Percentiles rank a stretch among this genome's conserved stretches.
phyloP scores from a whole-genome alignment of 2,888 invertebrate genomes.

The Caenorhabditis sp. region DNA sequence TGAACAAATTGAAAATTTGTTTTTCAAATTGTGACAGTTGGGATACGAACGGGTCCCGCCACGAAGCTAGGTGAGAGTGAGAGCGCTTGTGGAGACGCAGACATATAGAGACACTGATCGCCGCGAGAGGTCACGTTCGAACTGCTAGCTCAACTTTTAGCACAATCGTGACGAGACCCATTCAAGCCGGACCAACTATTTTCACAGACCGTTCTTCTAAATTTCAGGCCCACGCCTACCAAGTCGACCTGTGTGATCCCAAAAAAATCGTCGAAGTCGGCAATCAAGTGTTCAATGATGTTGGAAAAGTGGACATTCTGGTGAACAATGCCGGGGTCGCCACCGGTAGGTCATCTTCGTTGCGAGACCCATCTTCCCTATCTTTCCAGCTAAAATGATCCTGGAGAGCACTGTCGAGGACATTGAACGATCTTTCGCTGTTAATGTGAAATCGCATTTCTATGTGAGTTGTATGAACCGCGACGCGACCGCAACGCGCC shows the following conservation, averaged over 20 bases:
- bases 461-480: slow-evolving; percentile 89
- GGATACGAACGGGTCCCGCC: too few relatives aligned
- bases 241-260: slow-evolving; percentile 90
- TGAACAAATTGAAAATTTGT: too few relatives aligned
- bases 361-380: neutral
- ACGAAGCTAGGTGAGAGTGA: too few relatives aligned
- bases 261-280: slow-evolving; percentile 88
- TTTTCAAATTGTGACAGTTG: too few relatives aligned
- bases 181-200: too few relatives aligned
- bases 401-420: slow-evolving; percentile 89
- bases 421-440: slow-evolving; percentile 92
- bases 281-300: slow-evolving; percentile 85
- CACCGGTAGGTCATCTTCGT: slow-evolving; percentile 87
- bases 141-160: too few relatives aligned
- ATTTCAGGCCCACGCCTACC: slow-evolving; percentile 88
- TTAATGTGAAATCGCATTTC: slow-evolving; percentile 93
- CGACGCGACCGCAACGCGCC: too few relatives aligned
- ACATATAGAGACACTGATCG: too few relatives aligned
- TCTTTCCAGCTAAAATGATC: slow-evolving; percentile 46
- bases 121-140: too few relatives aligned
- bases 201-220: too few relatives aligned
- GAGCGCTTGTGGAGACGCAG: too few relatives aligned
- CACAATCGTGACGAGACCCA: too few relatives aligned
- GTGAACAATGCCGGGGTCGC: slow-evolving; percentile 96
- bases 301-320: slow-evolving; percentile 90